Conservation (phyloP, 2,888 invertebrate species). For the Machimus atricapillus region DNA sequence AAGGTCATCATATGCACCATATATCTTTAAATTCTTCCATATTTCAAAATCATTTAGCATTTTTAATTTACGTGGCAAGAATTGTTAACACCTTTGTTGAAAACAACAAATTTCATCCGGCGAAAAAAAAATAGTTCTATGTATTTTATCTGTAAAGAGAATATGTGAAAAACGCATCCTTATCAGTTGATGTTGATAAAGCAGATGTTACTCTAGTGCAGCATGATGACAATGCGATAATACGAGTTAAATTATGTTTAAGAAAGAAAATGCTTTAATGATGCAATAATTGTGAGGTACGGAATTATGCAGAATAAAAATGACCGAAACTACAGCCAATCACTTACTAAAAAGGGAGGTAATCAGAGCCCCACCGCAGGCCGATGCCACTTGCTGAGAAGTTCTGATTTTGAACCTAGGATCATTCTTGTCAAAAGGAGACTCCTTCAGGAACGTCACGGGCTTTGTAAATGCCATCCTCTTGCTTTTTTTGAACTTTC, state of each 20-base stretch:
- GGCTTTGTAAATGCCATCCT: background rate
- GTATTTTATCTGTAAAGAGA: too few relatives aligned
- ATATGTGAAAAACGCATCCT: too few relatives aligned
- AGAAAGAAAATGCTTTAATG: background rate
- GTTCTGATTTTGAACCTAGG: constrained; percentile 72
- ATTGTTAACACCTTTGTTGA: too few relatives aligned
- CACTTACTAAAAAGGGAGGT: constrained; percentile 85
- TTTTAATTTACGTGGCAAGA: too few relatives aligned
- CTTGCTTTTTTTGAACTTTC: background rate
- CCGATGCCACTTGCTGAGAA: constrained; percentile 60
- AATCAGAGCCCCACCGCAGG: constrained; percentile 80
- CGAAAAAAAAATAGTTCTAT: too few relatives aligned
- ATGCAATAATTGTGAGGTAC: background rate
- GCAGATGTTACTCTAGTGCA: too few relatives aligned
- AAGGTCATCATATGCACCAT: too few relatives aligned
- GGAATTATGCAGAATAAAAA: background rate
- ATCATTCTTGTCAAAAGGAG: constrained; percentile 67
- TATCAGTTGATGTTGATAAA: too few relatives aligned
- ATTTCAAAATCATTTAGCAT: too few relatives aligned
- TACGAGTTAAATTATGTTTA: background rate
- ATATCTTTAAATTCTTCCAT: too few relatives aligned
- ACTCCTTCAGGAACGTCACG: background rate
- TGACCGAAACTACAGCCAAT: background rate
- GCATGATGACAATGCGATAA: background rate
- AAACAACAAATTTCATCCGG: too few relatives aligned